Base-by-base conservation (phyloP, 2,888 invertebrate species). In the Ariolimax columbianus region DNA sequence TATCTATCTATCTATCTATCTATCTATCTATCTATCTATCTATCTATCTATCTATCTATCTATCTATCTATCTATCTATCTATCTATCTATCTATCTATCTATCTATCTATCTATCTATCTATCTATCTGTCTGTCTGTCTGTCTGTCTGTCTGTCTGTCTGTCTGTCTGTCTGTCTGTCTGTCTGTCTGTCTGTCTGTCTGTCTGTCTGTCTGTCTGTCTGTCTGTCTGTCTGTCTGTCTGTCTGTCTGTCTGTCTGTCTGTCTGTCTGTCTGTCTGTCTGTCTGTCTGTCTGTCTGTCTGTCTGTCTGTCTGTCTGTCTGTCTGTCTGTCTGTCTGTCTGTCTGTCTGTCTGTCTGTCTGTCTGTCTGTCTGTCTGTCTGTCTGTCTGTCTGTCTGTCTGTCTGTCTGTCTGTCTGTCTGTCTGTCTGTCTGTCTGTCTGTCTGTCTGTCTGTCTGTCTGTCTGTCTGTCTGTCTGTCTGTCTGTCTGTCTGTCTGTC, bases 131-230 rank as follows among this genome's bases (percentile, higher is more conserved):
- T 82, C 40, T 36, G 26, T 82, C 82, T 55, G 33, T 73, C 82
- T 72, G 26, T 73, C 82, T 73, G 26, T 73, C 82, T 82, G 26
- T 73, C 82, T 72, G n/a, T 81, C 81, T 70, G 23, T 81, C 81
- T 70, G 3, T 70, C 81, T 81, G 3, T 70, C 81, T 70, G 2
- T 79, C 79, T 79, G 4, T 79, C 63, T 79, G 30, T 79, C 63
- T 79, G 26, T 79, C 63, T 79, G 4, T 79, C 63, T 79, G 30
- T 79, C 63, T 59, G 11, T 66, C 63, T 79, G 40, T 79, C 38
- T 59, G 26, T 66, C 63, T 79, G 40, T 66, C 38, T 59, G 26
- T 80, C 68, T 66, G n/a, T 80, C 68, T 80, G n/a, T 80, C 59
- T 82, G n/a, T 82, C 82, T 72, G 33, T 82, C 73, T 55, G 33